phyloP scores from a whole-genome alignment of 2,113 vertebrate genomes.

The Otocyon megalotis region DNA sequence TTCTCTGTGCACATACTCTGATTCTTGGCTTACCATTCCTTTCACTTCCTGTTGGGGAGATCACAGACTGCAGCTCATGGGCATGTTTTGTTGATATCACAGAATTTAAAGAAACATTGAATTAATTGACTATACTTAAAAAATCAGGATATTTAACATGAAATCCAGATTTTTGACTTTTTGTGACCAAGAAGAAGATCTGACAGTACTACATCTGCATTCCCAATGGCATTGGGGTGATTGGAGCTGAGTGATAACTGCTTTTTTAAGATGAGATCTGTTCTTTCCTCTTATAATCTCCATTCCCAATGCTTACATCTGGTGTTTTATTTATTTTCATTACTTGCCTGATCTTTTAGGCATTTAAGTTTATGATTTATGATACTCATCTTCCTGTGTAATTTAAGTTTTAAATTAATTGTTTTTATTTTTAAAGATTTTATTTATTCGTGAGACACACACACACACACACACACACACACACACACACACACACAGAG shows the following conservation, averaged over 20 bases:
- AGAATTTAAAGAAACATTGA: conserved; percentile 25
- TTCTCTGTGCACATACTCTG: background rate
- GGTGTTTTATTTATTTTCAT: conserved; percentile 54
- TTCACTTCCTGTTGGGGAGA: background rate
- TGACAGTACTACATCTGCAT: background rate
- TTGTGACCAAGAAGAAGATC: background rate
- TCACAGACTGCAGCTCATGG: background rate
- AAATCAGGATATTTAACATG: background rate
- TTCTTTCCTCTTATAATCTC: background rate
- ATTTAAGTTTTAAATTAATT: background rate
- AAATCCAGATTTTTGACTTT: conserved; percentile 20
- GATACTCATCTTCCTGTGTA: background rate
- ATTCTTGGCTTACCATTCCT: background rate
- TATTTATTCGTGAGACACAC: too few relatives aligned
- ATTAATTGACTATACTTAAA: conserved; percentile 32
- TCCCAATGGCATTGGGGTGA: background rate
- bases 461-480: too few relatives aligned
- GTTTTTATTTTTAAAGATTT: background rate
- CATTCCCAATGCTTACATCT: background rate
- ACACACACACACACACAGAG: too few relatives aligned
- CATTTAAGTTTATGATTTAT: conserved; percentile 2
- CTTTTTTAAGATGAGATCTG: background rate
- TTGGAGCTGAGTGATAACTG: background rate
- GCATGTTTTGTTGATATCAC: background rate
- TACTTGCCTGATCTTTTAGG: background rate